phyloP scores from a whole-genome alignment of 2,888 invertebrate genomes.

The Pterostichus madidus region DNA sequence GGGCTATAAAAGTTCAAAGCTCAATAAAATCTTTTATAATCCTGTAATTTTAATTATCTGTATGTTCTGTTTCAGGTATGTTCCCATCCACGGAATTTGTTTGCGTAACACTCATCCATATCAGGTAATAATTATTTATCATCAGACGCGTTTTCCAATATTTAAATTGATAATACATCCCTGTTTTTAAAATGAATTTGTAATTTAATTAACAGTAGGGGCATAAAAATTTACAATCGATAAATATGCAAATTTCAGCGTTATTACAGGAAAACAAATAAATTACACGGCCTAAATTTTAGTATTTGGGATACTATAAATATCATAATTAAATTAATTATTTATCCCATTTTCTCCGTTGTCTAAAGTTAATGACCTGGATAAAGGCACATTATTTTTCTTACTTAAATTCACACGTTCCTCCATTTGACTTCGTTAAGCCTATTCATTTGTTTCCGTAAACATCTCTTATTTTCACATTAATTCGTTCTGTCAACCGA shows the following conservation, averaged over 20 bases:
- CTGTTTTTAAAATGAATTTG: slow-evolving; percentile 37
- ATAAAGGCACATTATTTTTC: slow-evolving; percentile 40
- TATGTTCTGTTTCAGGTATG: slow-evolving; percentile 41
- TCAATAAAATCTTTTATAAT: background rate
- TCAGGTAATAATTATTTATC: slow-evolving; percentile 30
- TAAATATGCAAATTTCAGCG: slow-evolving; percentile 27
- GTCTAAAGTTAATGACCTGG: slow-evolving; percentile 17
- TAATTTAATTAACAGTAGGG: slow-evolving; percentile 27
- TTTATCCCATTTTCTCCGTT: slow-evolving; percentile 13
- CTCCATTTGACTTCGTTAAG: slow-evolving; percentile 51
- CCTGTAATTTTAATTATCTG: slow-evolving; percentile 25
- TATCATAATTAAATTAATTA: slow-evolving; percentile 27
- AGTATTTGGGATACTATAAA: background rate
- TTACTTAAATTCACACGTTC: slow-evolving; percentile 48
- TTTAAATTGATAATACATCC: slow-evolving; percentile 3
- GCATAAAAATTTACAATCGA: slow-evolving; percentile 14
- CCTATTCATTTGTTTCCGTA: slow-evolving; percentile 49
- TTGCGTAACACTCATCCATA: background rate
- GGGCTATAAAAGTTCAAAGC: slow-evolving; percentile 33
- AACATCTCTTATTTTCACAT: slow-evolving; percentile 54
- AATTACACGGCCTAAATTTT: slow-evolving; percentile 4
- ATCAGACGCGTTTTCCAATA: background rate
- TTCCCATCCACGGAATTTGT: background rate
- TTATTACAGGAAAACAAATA: slow-evolving; percentile 38
- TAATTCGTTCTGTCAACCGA: slow-evolving; percentile 43